Base-by-base conservation (phyloP, 2,888 invertebrate species). In the Balanococcus diminutus region DNA sequence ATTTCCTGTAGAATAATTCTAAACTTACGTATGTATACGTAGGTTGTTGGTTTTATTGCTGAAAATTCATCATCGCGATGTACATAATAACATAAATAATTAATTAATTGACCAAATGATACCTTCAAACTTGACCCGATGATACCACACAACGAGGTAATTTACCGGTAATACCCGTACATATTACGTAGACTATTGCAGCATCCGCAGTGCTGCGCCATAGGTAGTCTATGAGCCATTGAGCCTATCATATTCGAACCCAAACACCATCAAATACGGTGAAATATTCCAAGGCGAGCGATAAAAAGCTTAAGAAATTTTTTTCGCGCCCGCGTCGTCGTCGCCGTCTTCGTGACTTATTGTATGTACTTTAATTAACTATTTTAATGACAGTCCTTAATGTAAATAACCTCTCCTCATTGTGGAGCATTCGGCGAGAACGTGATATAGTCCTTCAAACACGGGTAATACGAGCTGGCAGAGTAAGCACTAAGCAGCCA, bases 361-460 rank as follows among this genome's bases (percentile, higher is more conserved):
- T 67, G 67, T 67, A 28, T 16, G 28, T 25, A 28, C 16, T 67
- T 28, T 79, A 32, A 79, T 79, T 79, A 79, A 16, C 75, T 32
- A 36, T 79, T 36, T 36, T 36, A 36, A 79, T 36, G 75, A 36
- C 75, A 79, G 75, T 36, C 75, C 75, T 67, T 79, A 79, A 79
- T 79, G 75, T 79, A 36, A 36, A 36, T 79, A 79, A 36, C 75
- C 32, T 79, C 72, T 28, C 36, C 9, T 79, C 75, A 14, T 67
- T 28, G 67, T 67, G 14, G 67, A 67, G 75, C 75, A 79, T 36
- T 19, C 75, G 32, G 75, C 36, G 36, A 79, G 32, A 79, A 79
- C 75, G 75, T 79, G 75, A 36, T 79, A 9, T 32, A 79, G 75
- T 79, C 75, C 75, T 79, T 79, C 75, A 79, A n/a, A 79, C 75